Conservation (phyloP, 2,888 invertebrate species). For the Callimorpha dominula region DNA sequence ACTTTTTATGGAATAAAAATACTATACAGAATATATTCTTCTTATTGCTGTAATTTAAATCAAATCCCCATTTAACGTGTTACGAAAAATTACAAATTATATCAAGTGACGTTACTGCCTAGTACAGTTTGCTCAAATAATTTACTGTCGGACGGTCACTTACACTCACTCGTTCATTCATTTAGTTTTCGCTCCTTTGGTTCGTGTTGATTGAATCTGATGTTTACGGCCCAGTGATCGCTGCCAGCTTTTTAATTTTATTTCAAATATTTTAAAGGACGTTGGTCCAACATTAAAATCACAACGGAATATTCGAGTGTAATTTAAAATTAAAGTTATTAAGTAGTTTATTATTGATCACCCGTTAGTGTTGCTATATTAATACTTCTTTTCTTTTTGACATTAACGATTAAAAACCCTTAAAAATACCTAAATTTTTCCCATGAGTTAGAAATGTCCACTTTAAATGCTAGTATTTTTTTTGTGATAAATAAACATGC, state of each 20-base stretch:
- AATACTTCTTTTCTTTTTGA: not conserved
- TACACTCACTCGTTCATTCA: conserved; percentile 37
- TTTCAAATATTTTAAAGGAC: conserved; percentile 37
- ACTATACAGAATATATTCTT: too few species aligned
- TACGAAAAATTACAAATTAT: conserved; percentile 6
- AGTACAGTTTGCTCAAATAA: conserved; percentile 34
- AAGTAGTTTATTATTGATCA: conserved; percentile 21
- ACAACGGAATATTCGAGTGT: conserved; percentile 28
- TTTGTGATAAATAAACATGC: not conserved
- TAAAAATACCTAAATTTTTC: too few species aligned
- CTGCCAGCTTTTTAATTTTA: conserved; percentile 37
- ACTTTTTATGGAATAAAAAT: too few species aligned
- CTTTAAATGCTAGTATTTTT: not conserved
- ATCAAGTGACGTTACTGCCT: conserved; percentile 13
- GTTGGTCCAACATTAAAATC: conserved; percentile 35
- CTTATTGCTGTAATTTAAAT: too few species aligned
- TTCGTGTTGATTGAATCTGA: conserved; percentile 59
- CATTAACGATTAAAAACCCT: not conserved
- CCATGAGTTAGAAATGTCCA: too few species aligned
- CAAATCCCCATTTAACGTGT: not conserved
- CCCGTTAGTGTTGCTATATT: not conserved
- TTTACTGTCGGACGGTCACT: conserved; percentile 51
- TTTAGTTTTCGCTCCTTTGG: conserved; percentile 53
- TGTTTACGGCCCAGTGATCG: conserved; percentile 36
- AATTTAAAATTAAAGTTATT: conserved; percentile 26